Base-by-base conservation (phyloP, 2,888 invertebrate species). In the Eupelmus urozonus region DNA sequence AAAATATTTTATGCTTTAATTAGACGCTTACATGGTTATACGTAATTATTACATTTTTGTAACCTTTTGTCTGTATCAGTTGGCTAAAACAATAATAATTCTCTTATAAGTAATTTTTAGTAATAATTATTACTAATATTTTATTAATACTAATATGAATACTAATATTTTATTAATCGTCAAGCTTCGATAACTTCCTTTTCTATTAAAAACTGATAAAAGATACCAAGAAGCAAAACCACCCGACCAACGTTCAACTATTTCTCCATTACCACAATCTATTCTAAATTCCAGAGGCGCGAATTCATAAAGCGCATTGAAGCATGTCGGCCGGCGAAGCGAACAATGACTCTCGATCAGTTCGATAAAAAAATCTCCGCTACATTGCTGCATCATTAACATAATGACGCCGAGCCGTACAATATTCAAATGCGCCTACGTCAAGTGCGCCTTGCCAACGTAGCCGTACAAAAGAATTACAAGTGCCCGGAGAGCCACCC, bases 371-470 rank as follows among this genome's bases (percentile, higher is more conserved):
- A 34, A 34, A 49, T 16, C 18, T 7, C 1, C 18, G 40, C 4
- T 40, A 34, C 60, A 60, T 40, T 9, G 60, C 20, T 60, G 16
- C 40, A 40, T 60, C 40, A 20, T 60, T 60, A 60, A n/a, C 60
- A 60, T 60, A 60, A 60, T 27, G 60, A 16, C 40, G 60, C 40
- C 60, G 40, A 1, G 20, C 16, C 40, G 4, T 11, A 4, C 4
- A 7, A 20, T 60, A 60, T 20, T 18, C n/a, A 20, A 34, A 18
- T 40, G n/a, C 20, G 11, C 60, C 34, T 40, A 40, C 40, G 18
- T n/a, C 2, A 3, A 49, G 3, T 49, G 49, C n/a, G 3, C 13
- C 16, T 49, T 18, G 9, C 3, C 9, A 40, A 40, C 2, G 18
- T 40, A 40, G 16, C 2, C 49, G 49, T 29, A 34, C 20, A 60